Base-by-base conservation (phyloP, 2,797 vertebrate genomes). In the Sebastes steindachneri region DNA sequence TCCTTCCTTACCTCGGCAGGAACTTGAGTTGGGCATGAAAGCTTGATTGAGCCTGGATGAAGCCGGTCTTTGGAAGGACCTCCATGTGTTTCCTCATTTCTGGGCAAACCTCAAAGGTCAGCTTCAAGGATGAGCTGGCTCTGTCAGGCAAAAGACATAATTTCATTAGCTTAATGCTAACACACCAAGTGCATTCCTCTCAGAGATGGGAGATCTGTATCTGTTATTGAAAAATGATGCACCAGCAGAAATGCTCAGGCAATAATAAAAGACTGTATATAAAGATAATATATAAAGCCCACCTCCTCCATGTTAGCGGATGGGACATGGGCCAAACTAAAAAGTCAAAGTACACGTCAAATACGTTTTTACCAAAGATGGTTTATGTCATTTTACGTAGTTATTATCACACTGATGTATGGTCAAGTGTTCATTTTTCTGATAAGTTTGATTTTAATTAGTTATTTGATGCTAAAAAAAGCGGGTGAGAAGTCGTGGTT, bases 1-100 rank as follows among this genome's bases (percentile, higher is more conserved):
- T 12, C 88, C 84, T 87, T 12, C 15, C 89, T 94, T 93, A 99
- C 98, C 97, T 97, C 9, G 98, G 97, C 87, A 96, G 92, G 91
- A 99, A 99, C 94, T 96, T 98, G 88, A 99, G 90, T 28, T 97
- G 97, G 31, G 96, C 96, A 0, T 89, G 95, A 82, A 96, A 97
- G 79, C 91, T 95, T 0, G 97, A 97, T 14, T 92, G 94, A 7
- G 97, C 93, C 92, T 97, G 97, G 79, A 99, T 93, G 85, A 94
- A 97, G 53, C 95, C 96, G 0, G 87, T 96, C 93, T 96, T 97
- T 0, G 98, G 98, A 25, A 97, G 90, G 63, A 99, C 95, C 90
- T 98, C 96, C 91, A 99, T 86, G 93, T 99, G 97, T 70, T 95
- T 97, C 76, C 88, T 95, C 86, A 99, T 85, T 87, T 97, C 96